Evolutionary conservation across 2,113 vertebrate genomes (phyloP).

Genomic region (Embiotoca jacksoni): DNA sequence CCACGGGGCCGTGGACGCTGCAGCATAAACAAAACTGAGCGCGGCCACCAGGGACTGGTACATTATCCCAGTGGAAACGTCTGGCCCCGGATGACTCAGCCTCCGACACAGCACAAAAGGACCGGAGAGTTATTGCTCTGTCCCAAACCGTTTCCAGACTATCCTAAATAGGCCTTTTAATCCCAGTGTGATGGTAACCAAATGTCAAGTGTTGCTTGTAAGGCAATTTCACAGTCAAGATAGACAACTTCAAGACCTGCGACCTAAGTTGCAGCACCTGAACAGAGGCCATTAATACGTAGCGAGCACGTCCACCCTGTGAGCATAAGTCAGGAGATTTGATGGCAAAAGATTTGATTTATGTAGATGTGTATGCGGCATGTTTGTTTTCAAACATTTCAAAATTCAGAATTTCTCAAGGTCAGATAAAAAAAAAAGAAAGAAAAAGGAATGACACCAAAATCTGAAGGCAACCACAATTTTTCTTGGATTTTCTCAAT

Average conservation of each 20-base stretch:
- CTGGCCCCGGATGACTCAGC: slow-evolving; percentile 81
- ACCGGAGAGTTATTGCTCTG: slow-evolving; percentile 66
- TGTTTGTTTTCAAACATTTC: slow-evolving; percentile 9
- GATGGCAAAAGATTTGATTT: slow-evolving; percentile 25
- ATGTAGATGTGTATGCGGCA: not conserved
- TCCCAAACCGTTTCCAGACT: slow-evolving; percentile 82
- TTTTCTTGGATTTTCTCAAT: not conserved
- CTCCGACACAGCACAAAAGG: slow-evolving; percentile 62
- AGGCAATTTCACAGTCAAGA: slow-evolving; percentile 36
- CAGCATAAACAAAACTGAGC: slow-evolving; percentile 75
- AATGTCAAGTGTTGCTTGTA: slow-evolving; percentile 66
- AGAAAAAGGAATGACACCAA: slow-evolving; percentile 23
- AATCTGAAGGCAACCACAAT: not conserved
- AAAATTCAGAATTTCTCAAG: slow-evolving; percentile 4
- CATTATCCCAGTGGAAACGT: slow-evolving; percentile 80
- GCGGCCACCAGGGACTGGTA: slow-evolving; percentile 67
- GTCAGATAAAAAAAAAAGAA: slow-evolving; percentile 19
- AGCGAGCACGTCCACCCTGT: not conserved
- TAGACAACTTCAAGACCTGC: slow-evolving; percentile 45
- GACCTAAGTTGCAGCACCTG: slow-evolving; percentile 49
- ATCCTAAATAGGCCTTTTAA: slow-evolving; percentile 78
- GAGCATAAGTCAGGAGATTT: slow-evolving; percentile 28
- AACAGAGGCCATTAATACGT: slow-evolving; percentile 56
- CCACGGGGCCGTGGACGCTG: slow-evolving; percentile 53
- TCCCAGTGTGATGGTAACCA: slow-evolving; percentile 77